These are phyloP conservation scores for Cyphomyrmex costatus DNA, from an alignment of 1,140 invertebrate species.

Conservation along the genomic window DNA sequence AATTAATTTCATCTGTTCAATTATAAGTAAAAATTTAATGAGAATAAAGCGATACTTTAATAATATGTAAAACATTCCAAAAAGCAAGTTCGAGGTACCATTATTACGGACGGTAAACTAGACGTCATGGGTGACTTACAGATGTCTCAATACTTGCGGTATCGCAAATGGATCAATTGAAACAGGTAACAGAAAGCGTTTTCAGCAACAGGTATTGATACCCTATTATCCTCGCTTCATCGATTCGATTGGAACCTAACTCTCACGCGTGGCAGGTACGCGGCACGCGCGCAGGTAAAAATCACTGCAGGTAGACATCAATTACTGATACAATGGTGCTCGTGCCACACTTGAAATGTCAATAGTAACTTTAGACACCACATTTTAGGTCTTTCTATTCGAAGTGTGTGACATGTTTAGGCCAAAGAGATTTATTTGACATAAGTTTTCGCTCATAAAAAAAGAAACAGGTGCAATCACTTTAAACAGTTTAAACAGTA, in stretches of 20 bases:
- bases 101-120: background rate
- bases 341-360: slow-evolving; percentile 64
- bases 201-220: slow-evolving; percentile 77
- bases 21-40: background rate
- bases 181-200: slow-evolving; percentile 70
- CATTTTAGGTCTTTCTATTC: background rate
- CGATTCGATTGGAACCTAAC: slow-evolving; percentile 78
- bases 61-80: background rate
- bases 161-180: slow-evolving; percentile 17
- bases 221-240: slow-evolving; percentile 75
- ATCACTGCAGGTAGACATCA: slow-evolving; percentile 69
- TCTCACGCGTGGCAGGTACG: slow-evolving; percentile 74
- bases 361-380: slow-evolving; percentile 52
- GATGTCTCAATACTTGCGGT: slow-evolving; percentile 1
- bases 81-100: slow-evolving; percentile 1
- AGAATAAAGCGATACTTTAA: background rate
- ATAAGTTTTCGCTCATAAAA: background rate
- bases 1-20: background rate
- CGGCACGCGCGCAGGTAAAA: slow-evolving; percentile 75
- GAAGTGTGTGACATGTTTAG: background rate
- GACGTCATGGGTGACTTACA: background rate
- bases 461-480: background rate
- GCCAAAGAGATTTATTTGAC: background rate
- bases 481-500: too few species aligned
- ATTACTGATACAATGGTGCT: slow-evolving; percentile 40